A percentile compares a stretch with the other conserved stretches of the same genome.
Conservation (phyloP, 1,140 invertebrate genomes). For the Drosophila burlai region DNA sequence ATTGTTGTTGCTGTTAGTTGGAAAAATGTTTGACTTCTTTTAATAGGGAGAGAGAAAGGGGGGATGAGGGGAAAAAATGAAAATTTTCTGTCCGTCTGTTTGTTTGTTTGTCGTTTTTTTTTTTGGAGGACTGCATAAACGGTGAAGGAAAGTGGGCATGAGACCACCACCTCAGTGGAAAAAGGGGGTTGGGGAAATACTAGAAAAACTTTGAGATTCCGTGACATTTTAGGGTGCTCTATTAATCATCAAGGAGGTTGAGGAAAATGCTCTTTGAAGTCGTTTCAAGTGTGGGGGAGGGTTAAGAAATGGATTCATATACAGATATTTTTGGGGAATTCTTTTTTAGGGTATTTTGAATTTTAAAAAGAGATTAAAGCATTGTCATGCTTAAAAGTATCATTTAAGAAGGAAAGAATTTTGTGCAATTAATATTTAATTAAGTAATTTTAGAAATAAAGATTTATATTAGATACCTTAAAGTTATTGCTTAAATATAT, state of each 20-base stretch:
- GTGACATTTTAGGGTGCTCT: conserved; percentile 29
- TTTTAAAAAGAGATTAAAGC: background rate
- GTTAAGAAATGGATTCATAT: background rate
- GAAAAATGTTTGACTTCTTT: conserved; percentile 53
- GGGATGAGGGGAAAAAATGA: conserved; percentile 13
- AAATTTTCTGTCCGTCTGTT: conserved; percentile 14
- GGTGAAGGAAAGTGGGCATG: background rate
- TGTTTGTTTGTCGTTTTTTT: conserved; percentile 19
- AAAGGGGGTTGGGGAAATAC: background rate
- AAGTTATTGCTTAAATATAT: background rate
- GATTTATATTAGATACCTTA: background rate
- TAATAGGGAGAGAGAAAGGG: background rate
- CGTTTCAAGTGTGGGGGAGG: background rate
- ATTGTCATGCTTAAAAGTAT: background rate
- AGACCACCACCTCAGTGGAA: background rate
- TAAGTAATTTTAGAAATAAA: background rate
- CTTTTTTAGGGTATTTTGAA: background rate
- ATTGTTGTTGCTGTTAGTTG: conserved; percentile 61
- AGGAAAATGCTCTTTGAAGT: conserved; percentile 23
- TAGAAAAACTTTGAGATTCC: conserved; percentile 7
- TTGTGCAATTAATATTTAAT: background rate
- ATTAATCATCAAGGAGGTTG: conserved; percentile 19
- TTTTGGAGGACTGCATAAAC: conserved; percentile 14
- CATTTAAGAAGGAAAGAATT: background rate
- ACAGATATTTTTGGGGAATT: background rate